phyloP scores from a whole-genome alignment of 2,888 invertebrate species.

The Thymelicus lineola region DNA sequence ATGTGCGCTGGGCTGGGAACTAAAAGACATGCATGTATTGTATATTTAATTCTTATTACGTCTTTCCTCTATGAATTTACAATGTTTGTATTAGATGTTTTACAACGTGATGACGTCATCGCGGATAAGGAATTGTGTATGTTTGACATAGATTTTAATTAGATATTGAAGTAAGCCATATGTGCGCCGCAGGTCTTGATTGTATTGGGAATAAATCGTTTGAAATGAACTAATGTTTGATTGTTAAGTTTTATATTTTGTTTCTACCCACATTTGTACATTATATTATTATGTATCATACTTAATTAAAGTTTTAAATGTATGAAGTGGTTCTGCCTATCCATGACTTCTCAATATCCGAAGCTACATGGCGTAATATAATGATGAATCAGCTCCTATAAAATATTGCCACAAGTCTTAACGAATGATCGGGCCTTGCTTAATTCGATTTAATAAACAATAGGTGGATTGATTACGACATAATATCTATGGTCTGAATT shows the following conservation, averaged over 20 bases:
- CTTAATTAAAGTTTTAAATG: not conserved
- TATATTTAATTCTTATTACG: constrained; percentile 39
- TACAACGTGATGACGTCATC: constrained; percentile 12
- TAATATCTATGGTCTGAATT: too few relatives aligned
- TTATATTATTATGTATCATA: not conserved
- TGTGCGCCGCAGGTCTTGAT: constrained; percentile 53
- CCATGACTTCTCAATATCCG: too few relatives aligned
- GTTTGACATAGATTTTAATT: constrained; percentile 53
- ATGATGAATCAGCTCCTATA: too few relatives aligned
- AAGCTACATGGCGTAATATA: too few relatives aligned
- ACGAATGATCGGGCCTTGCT: too few relatives aligned
- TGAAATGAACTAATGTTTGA: constrained; percentile 64
- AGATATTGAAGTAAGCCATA: constrained; percentile 48
- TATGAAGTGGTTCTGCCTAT: not conserved
- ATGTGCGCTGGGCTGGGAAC: constrained; percentile 12
- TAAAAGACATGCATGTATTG: constrained; percentile 28
- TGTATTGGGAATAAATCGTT: constrained; percentile 73
- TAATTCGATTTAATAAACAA: too few relatives aligned
- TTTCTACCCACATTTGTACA: constrained; percentile 39
- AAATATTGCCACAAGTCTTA: too few relatives aligned
- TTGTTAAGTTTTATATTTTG: constrained; percentile 49
- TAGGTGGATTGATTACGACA: too few relatives aligned
- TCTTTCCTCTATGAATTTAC: constrained; percentile 34
- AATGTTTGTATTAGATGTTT: constrained; percentile 35
- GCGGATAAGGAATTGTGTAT: constrained; percentile 54